Evolutionary conservation across 2,888 invertebrate species (phyloP), one percentile per base, ranked within the genome.

Genomic region (Catotricha subobsoleta): DNA sequence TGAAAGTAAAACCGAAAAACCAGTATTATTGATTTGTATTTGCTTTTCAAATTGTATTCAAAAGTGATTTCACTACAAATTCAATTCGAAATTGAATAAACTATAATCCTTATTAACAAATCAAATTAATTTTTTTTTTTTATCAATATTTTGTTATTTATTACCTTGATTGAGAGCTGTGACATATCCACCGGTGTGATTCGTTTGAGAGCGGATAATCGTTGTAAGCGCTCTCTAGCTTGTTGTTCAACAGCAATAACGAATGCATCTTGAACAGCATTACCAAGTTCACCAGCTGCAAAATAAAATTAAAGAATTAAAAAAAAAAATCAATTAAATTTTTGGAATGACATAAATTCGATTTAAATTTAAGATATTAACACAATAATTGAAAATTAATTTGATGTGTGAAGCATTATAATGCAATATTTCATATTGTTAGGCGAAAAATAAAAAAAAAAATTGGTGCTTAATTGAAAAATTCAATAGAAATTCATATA

Each of bases 211-310:
- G 87, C 86, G 47, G 91, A 84, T 57, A 92, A 74, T 58, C 83
- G 76, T 70, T 92, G 88, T 61, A 94, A 71, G 56, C 90, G 79
- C 68, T 90, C 87, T 54, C 84, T 71, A 46, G 84, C 87, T 70
- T 86, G 88, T 69, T 92, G 88, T 69, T 94, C 92, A 62, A 94
- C 90, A 50, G 92, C 92, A 67, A 94, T 92, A 69, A 94, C 90
- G 72, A 92, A 94, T 50, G 92, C 92, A 82, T 92, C 90, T 67
- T 90, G 87, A 58, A 92, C 80, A 59, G 81, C 81, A 67, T 79
- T 81, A 46, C 81, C 82, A 65, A 87, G 73, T 65, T 86, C 86
- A 59, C 80, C 74, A 62, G 84, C 86, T 84, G 70, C 25, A 25
- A 25, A 25, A 8, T 25, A 10, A 6, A 6, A 25, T 25, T 10